A percentile compares a stretch with the other conserved stretches of the same genome.
Evolutionary conservation across 2,888 invertebrate genomes (phyloP).

Genomic region (Macrophya alboannulata): DNA sequence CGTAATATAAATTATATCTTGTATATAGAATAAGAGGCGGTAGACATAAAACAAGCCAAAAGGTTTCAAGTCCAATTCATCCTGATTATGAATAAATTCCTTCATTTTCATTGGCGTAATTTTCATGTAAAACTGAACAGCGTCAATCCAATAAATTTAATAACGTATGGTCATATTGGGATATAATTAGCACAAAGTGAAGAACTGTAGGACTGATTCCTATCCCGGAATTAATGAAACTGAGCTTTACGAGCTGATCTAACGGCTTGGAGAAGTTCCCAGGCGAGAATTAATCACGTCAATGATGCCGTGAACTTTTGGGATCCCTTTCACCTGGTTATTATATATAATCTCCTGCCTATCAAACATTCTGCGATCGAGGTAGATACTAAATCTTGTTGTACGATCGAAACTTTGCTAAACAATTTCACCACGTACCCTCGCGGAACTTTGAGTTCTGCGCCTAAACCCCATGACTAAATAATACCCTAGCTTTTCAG

Average conservation of each 20-base stretch:
- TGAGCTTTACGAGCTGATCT: not conserved
- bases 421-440: conserved; percentile 21
- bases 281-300: conserved; percentile 23
- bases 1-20: conserved; percentile 31
- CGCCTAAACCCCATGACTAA: not conserved
- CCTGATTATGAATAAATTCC: conserved; percentile 16
- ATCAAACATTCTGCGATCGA: conserved; percentile 30
- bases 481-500: not conserved
- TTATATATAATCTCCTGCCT: conserved; percentile 11
- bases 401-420: conserved; percentile 9
- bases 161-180: not conserved
- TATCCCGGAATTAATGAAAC: conserved; percentile 18
- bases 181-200: not conserved
- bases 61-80: conserved; percentile 6
- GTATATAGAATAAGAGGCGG: conserved; percentile 4
- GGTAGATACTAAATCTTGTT: not conserved
- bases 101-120: not conserved
- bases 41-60: not conserved
- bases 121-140: not conserved
- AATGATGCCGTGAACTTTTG: conserved; percentile 20
- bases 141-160: not conserved
- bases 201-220: not conserved
- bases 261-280: not conserved
- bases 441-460: not conserved
- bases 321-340: conserved; percentile 17